phyloP scores from a whole-genome alignment of 2,113 vertebrate species.

The Oostethus manadensis region DNA sequence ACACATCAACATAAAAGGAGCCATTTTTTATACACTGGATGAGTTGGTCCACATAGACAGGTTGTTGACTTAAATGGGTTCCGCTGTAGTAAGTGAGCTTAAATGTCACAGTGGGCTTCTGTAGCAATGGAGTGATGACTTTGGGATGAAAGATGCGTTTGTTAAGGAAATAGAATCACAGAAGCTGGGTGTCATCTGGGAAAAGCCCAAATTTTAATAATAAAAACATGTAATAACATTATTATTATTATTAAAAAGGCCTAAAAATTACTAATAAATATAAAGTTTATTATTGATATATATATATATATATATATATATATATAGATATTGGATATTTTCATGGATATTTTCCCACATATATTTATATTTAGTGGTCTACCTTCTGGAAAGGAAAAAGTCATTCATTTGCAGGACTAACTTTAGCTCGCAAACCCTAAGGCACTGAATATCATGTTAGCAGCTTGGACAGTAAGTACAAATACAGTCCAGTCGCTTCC shows the following conservation, averaged over 20 bases:
- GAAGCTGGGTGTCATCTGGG: slow-evolving; percentile 14
- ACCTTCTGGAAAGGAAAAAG: background rate
- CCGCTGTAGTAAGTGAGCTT: slow-evolving; percentile 5
- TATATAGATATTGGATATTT: no score
- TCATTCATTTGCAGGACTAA: background rate
- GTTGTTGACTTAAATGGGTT: background rate
- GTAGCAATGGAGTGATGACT: slow-evolving; percentile 15
- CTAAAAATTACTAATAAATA: no score
- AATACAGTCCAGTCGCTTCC: no score
- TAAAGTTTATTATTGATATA: no score
- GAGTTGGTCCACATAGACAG: background rate
- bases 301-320: no score
- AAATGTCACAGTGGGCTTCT: slow-evolving; percentile 24
- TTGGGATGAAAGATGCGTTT: slow-evolving; percentile 1
- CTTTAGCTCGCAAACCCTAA: background rate
- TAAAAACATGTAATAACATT: no score
- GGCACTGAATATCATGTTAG: background rate
- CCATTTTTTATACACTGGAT: no score
- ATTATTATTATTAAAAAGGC: no score
- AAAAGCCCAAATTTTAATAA: background rate
- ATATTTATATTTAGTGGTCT: background rate
- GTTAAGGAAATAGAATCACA: slow-evolving; percentile 12
- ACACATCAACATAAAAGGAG: no score
- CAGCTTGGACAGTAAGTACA: background rate
- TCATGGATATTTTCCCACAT: background rate